Evolutionary conservation across 2,888 invertebrate genomes (phyloP).

Genomic region (Pyrrhia umbra): DNA sequence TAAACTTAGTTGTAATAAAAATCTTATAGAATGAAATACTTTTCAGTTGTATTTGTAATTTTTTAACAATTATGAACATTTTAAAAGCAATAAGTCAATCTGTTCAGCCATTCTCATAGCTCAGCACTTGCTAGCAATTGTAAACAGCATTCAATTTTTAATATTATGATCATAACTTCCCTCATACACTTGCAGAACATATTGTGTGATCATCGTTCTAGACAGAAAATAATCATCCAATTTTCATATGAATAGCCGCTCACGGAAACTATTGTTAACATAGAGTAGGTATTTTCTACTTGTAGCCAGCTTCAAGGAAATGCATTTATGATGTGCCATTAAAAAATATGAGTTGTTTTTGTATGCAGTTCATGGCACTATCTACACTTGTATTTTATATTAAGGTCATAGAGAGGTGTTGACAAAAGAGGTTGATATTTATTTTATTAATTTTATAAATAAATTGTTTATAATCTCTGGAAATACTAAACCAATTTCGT

Average conservation of each 20-base stretch:
- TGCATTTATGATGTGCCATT: slow-evolving; percentile 2
- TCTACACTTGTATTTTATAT: not conserved
- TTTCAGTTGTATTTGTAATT: not conserved
- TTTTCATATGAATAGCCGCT: slow-evolving; percentile 48
- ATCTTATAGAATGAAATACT: not conserved
- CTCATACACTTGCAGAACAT: not conserved
- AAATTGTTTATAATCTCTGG: no score
- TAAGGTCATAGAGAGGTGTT: no score
- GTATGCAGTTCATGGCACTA: not conserved
- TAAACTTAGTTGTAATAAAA: not conserved
- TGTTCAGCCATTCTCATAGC: not conserved
- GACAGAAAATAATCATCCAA: slow-evolving; percentile 33
- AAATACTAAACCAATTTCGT: no score
- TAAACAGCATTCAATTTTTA: slow-evolving; percentile 9
- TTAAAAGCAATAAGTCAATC: no score
- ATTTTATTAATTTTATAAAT: no score
- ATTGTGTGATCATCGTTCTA: slow-evolving; percentile 16
- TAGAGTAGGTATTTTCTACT: slow-evolving; percentile 11
- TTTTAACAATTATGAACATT: no score
- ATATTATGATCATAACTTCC: not conserved
- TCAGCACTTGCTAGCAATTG: not conserved
- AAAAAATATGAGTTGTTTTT: not conserved
- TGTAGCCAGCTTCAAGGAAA: slow-evolving; percentile 23
- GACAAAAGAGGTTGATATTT: not conserved
- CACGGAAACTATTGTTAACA: slow-evolving; percentile 26